phyloP scores from a whole-genome alignment of 2,888 invertebrate species.

The Periphyllus acericola region DNA sequence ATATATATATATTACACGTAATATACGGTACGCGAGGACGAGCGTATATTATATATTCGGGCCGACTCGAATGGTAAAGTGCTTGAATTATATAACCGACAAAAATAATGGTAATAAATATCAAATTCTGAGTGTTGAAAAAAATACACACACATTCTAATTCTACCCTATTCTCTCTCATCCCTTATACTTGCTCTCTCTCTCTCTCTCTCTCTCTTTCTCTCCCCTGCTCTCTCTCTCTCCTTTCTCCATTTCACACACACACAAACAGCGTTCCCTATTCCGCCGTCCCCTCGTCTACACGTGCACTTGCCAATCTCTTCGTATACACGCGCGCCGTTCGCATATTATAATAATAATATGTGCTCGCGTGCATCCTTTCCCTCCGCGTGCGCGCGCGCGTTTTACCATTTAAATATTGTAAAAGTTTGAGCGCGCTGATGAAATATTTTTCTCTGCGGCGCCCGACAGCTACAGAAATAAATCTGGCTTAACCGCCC shows the following conservation, averaged over 20 bases:
- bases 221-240: no score
- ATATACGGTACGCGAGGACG: background rate
- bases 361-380: slow-evolving; percentile 1
- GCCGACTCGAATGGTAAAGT: slow-evolving; percentile 31
- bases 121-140: slow-evolving; percentile 46
- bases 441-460: slow-evolving; percentile 59
- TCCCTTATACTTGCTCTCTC: background rate
- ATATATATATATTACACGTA: background rate
- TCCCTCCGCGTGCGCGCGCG: background rate
- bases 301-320: background rate
- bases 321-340: background rate
- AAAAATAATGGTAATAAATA: slow-evolving; percentile 59
- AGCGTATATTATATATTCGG: background rate
- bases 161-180: background rate
- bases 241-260: no score
- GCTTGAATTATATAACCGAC: slow-evolving; percentile 54
- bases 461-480: slow-evolving; percentile 43
- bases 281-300: no score
- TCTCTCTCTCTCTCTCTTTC: background rate
- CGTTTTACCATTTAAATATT: slow-evolving; percentile 58
- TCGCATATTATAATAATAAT: background rate
- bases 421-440: slow-evolving; percentile 51
- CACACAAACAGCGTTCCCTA: no score
- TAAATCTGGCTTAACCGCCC: slow-evolving; percentile 57
- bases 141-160: background rate